Base-by-base conservation (phyloP, 2,888 invertebrate species). In the Diarsia brunnea region DNA sequence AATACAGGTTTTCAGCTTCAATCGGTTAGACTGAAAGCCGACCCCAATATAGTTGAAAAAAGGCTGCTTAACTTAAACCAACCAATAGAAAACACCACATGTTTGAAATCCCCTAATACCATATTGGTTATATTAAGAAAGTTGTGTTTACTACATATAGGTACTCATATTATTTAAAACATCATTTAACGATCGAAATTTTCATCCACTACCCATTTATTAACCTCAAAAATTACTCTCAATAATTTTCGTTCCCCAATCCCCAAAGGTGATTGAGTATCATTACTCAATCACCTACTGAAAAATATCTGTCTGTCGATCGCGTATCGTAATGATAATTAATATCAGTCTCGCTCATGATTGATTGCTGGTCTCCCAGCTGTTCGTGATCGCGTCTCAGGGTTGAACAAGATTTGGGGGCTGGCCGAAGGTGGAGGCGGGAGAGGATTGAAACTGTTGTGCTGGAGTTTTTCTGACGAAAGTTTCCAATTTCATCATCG, bases 321-420 rank as follows among this genome's bases (percentile, higher is more conserved):
- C 83, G 78, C 78, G 88, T 87, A 79, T 83, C 78, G 81, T 87
- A 89, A 92, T 90, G 77, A 91, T 91, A 93, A 93, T 93, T 93
- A 93, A 94, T 93, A 93, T 89, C 89, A 89, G 90, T 90, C 90
- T 73, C 81, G 83, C 71, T 82, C 81, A 87, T 93, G 93, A 94
- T 94, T 92, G 93, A 94, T 94, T 82, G 89, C 87, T 73, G 88
- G 88, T 87, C 85, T 88, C 84, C 89, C 93, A 90, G 90, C 87
- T 93, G 93, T 85, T 86, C 81, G 85, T 91, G 92, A 93, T 91
- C 88, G 90, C 89, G 81, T 87, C 90, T 87, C 79, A 53, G 69
- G 68, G 70, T 86, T 87, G 84, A 73, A 75, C 84, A 86, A 84
- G 83, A 80, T 83, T 84, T 80, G 53, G 73, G 51, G 24, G 14